Conservation (phyloP, 2,888 invertebrate species). For the Epirrhoe alternata region DNA sequence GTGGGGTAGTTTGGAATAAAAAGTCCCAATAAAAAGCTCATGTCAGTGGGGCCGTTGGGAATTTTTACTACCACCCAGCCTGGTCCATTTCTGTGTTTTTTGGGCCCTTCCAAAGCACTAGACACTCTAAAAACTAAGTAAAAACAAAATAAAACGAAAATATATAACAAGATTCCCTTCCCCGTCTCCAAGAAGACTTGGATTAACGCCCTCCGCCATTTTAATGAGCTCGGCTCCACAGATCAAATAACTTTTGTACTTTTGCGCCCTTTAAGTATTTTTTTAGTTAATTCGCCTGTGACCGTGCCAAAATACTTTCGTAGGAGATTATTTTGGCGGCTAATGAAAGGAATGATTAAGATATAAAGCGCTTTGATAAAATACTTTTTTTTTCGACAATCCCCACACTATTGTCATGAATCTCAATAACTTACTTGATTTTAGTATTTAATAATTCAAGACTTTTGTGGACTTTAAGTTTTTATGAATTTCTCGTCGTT, state of each 20-base stretch:
- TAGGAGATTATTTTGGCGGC: slow-evolving; percentile 20
- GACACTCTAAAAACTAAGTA: background rate
- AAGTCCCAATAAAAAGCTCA: no score
- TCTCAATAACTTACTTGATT: no score
- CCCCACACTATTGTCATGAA: no score
- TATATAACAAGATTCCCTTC: background rate
- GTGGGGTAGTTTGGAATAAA: no score
- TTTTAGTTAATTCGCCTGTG: slow-evolving; percentile 51
- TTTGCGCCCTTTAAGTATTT: slow-evolving; percentile 46
- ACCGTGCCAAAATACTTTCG: slow-evolving; percentile 51
- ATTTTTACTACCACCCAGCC: no score
- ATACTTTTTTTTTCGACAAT: background rate
- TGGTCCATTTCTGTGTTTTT: no score
- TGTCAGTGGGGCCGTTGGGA: no score
- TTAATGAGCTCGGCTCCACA: slow-evolving; percentile 47
- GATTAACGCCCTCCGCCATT: slow-evolving; percentile 50
- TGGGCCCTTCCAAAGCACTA: no score
- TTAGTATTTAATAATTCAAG: no score
- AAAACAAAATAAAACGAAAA: background rate
- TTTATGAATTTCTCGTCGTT: no score
- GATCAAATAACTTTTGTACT: slow-evolving; percentile 51
- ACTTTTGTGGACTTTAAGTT: no score
- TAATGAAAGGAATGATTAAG: slow-evolving; percentile 9
- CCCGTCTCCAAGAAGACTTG: slow-evolving; percentile 38
- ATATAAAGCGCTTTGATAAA: background rate